Evolutionary conservation across 2,888 invertebrate species (phyloP), one percentile per base, ranked within the genome.

Genomic region (Argyresthia goedartella): DNA sequence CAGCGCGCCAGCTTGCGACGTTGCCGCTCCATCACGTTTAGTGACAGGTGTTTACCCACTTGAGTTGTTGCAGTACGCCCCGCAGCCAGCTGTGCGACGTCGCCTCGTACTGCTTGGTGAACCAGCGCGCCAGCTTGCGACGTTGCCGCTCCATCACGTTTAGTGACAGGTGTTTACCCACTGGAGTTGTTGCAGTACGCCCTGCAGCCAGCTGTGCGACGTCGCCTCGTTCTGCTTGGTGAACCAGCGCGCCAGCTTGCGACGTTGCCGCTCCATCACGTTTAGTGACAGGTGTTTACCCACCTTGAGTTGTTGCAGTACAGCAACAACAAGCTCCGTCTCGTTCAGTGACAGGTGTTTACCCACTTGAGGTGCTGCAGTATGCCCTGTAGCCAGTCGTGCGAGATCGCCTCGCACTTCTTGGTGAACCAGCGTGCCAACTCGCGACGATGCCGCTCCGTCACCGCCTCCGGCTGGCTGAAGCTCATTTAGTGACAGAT

Each of bases 241-340:
- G 59, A 79, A 87, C 86, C 86, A 87, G 6, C 75, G 65, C 35
- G 76, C 66, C 49, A 81, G 59, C 59, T 87, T 86, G 0, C 86
- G 66, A 1, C 85, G 62, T 55, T 81, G 81, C 35, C 75, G 67
- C 67, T 87, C 85, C 43, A 76, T 78, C 13, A 71, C 75, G 49
- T 86, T 81, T 39, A 85, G 25, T 25, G 2, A 25, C 25, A 25
- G 25, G 25, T 25, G 39, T 14, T 4, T 43, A 60, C 71, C 59
- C 49, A 85, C 84, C 86, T 76, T 80, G 43, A 81, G 62, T 55
- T 87, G 82, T 1, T 80, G 72, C 53, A 87, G 53, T 1, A 87
- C 80, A 0, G 86, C 65, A 1, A 85, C 62, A 55, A 81, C 81
- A 34, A 75, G 67, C 67, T 87, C 85, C 44, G 76, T 79, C 13